Evolutionary conservation across 2,888 invertebrate genomes (phyloP), one percentile per base, ranked within the genome.

Genomic region (Heliconius cydno): DNA sequence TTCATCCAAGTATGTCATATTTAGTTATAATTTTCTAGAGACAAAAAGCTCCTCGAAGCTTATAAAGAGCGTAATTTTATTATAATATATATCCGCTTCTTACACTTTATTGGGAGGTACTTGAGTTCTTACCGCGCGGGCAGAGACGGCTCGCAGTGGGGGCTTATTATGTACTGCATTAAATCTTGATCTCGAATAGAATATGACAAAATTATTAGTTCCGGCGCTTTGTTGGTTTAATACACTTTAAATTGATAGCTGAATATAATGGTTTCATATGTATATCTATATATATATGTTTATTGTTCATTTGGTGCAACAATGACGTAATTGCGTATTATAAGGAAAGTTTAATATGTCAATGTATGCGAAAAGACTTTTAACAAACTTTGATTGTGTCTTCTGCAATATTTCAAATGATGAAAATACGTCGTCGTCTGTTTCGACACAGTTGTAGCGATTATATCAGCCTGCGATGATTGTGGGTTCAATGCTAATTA

Each of bases 151-250:
- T 38, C 10, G 25, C 68, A 10, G 66, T 57, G 71, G n/a, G 77
- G 75, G 68, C 74, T 74, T 77, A 80, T 77, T 77, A 80, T 52
- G 63, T 57, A 28, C 46, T 82, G 87, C 88, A 89, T 87, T 91
- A 90, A 90, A 90, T 90, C 90, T 88, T 87, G 85, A 88, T 89
- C 85, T 85, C 57, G 86, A 86, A 83, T 84, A 83, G 84, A 82
- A 84, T 85, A 84, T 86, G 86, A 86, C 85, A 85, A 86, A 88
- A 86, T 87, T 86, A 84, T 83, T 78, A 82, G 84, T 87, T 88
- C 88, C 88, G 89, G 87, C 85, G 79, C 81, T 68, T 81, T 82
- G 79, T 83, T 81, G 82, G 77, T 80, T 79, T 83, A 81, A 81
- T 84, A 78, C 79, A 78, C 78, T 76, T 81, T 82, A 76, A 76